Conservation (phyloP, 2,113 vertebrate species). For the Cryptotis parvus region DNA sequence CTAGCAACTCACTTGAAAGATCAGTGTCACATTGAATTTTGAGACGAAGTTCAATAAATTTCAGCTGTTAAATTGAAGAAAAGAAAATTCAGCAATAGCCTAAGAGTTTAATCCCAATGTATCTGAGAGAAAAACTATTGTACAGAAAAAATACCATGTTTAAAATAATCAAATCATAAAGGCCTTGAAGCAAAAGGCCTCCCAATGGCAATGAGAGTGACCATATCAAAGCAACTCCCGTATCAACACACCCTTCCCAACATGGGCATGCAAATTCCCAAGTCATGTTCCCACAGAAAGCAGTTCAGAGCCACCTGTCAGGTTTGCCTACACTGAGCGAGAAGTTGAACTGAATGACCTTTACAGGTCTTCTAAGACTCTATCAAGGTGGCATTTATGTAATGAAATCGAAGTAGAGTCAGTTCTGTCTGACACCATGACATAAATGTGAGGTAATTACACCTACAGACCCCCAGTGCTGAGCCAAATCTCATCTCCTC, state of each 20-base stretch:
- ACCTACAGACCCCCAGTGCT: background rate
- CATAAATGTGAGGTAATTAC: background rate
- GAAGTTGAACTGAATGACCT: background rate
- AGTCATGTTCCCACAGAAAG: background rate
- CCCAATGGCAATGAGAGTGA: background rate
- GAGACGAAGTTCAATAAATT: background rate
- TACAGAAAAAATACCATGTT: background rate
- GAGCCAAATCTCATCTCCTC: constrained; percentile 36
- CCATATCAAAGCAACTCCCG: background rate
- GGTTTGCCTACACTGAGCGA: background rate
- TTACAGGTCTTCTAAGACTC: constrained; percentile 5
- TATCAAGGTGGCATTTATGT: background rate
- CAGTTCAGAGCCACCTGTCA: background rate
- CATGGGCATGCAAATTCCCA: background rate
- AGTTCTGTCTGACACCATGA: background rate
- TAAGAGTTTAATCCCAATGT: background rate
- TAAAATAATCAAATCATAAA: background rate
- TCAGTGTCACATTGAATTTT: constrained; percentile 13
- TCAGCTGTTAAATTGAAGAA: background rate
- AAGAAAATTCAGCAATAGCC: background rate
- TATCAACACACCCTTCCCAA: background rate
- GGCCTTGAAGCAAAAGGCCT: background rate
- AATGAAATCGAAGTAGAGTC: constrained; percentile 17
- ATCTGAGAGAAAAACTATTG: background rate
- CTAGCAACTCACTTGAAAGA: background rate